Conservation (phyloP, 2,113 vertebrate species). For the Xyliphius kryptos region DNA sequence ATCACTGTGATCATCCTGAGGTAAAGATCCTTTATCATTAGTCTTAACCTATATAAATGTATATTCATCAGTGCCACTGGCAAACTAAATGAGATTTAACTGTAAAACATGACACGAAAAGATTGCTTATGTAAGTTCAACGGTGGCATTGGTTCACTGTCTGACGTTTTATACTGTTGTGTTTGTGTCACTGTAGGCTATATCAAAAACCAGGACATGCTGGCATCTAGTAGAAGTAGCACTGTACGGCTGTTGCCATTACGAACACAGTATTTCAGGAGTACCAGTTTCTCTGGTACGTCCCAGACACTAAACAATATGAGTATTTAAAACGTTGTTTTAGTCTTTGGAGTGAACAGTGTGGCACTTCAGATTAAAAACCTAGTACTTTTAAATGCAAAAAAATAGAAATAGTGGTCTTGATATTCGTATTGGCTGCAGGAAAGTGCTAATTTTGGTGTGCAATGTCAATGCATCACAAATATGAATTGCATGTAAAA, state of each 20-base stretch:
- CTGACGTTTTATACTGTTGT: slow-evolving; percentile 7
- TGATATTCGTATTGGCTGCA: neutral
- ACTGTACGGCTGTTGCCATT: neutral
- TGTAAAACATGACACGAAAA: neutral
- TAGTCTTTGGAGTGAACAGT: too few relatives aligned
- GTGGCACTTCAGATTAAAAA: too few relatives aligned
- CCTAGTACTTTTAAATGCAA: too few relatives aligned
- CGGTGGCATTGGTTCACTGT: neutral
- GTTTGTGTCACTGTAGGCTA: slow-evolving; percentile 28
- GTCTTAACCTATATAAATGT: neutral
- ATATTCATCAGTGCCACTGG: neutral
- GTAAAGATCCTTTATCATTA: neutral
- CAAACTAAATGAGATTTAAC: neutral
- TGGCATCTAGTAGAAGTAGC: neutral
- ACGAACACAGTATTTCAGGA: too few relatives aligned
- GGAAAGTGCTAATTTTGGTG: neutral
- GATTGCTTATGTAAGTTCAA: slow-evolving; percentile 1
- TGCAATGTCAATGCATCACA: neutral
- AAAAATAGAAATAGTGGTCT: too few relatives aligned
- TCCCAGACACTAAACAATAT: too few relatives aligned
- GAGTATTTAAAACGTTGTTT: too few relatives aligned
- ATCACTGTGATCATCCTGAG: neutral
- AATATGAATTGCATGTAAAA: neutral
- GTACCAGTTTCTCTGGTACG: too few relatives aligned
- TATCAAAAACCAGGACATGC: slow-evolving; percentile 42